A percentile compares a stretch with the other conserved stretches of the same genome.
phyloP scores from a whole-genome alignment of 1,140 invertebrate genomes.

The Bathynomus jamesi region DNA sequence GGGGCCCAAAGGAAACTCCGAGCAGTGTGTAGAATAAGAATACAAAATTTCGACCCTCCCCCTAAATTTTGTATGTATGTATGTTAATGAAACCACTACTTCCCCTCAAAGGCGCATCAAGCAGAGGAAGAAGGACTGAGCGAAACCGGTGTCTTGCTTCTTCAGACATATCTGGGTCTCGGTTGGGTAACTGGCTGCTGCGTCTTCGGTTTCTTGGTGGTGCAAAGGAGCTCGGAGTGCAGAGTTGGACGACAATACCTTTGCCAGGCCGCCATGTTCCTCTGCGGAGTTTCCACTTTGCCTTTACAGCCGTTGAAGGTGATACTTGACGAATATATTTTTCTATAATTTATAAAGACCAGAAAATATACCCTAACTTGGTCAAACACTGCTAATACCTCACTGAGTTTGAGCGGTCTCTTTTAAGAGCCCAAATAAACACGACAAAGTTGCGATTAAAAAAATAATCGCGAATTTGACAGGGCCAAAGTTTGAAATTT shows the following conservation, averaged over 20 bases:
- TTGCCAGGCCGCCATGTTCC: slow-evolving; percentile 64
- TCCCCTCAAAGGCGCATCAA: slow-evolving; percentile 65
- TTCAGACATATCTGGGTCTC: slow-evolving; percentile 70
- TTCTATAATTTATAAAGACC: not conserved
- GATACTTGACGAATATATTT: not conserved
- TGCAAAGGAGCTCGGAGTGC: slow-evolving; percentile 73
- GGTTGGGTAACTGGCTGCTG: slow-evolving; percentile 73
- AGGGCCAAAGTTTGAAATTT: too few species aligned
- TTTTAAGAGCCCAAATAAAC: not conserved
- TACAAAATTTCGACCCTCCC: too few species aligned
- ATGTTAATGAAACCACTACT: too few species aligned
- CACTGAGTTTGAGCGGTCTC: too few species aligned
- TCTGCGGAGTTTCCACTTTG: slow-evolving; percentile 70
- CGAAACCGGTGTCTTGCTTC: slow-evolving; percentile 56
- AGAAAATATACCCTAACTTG: too few species aligned
- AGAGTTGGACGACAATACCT: slow-evolving; percentile 76
- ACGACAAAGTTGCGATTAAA: too few species aligned
- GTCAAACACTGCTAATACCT: too few species aligned
- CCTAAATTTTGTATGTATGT: too few species aligned
- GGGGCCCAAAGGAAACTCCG: too few species aligned
- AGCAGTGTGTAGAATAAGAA: too few species aligned
- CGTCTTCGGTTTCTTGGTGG: slow-evolving; percentile 69
- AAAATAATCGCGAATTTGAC: too few species aligned
- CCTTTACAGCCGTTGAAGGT: slow-evolving; percentile 70
- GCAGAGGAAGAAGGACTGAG: slow-evolving; percentile 54